Conservation (phyloP, 2,797 vertebrate species). For the Lutjanus argentimaculatus region DNA sequence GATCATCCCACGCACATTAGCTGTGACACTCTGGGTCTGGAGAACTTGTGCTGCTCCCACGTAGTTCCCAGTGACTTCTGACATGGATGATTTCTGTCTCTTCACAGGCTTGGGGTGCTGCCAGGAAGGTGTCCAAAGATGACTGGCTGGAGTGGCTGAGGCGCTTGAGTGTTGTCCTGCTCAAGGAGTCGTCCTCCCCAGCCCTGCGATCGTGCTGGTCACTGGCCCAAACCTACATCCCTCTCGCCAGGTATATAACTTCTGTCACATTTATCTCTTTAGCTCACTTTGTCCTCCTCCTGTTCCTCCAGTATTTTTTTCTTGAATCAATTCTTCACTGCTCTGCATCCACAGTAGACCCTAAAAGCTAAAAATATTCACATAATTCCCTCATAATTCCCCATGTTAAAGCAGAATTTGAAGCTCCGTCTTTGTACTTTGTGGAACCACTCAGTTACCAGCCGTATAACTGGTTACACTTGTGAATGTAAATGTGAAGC, state of each 20-base stretch:
- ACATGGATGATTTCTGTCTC: conserved; percentile 33
- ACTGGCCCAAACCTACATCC: conserved; percentile 98
- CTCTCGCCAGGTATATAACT: conserved; percentile 93
- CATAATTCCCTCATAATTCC: conserved; percentile 1
- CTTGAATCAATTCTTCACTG: background rate
- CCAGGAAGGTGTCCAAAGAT: conserved; percentile 98
- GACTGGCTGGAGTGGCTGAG: conserved; percentile 99
- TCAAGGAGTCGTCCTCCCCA: conserved; percentile 98
- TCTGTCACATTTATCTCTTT: background rate
- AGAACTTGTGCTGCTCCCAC: conserved; percentile 43
- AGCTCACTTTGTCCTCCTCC: background rate
- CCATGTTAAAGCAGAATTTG: background rate
- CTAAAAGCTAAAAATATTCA: conserved; percentile 2
- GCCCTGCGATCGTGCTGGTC: conserved; percentile 98
- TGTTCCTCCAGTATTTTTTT: background rate
- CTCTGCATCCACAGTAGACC: background rate
- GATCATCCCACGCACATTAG: conserved; percentile 27
- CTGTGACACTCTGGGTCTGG: conserved; percentile 23
- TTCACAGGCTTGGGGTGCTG: conserved; percentile 96
- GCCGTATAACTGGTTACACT: conserved; percentile 3
- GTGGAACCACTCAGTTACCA: background rate
- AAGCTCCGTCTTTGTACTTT: conserved; percentile 17
- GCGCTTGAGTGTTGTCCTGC: conserved; percentile 94
- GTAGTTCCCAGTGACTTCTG: conserved; percentile 46
- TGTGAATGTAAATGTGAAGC: conserved; percentile 26